phyloP scores from a whole-genome alignment of 2,113 vertebrate species.

The Phylloscopus trochilus region DNA sequence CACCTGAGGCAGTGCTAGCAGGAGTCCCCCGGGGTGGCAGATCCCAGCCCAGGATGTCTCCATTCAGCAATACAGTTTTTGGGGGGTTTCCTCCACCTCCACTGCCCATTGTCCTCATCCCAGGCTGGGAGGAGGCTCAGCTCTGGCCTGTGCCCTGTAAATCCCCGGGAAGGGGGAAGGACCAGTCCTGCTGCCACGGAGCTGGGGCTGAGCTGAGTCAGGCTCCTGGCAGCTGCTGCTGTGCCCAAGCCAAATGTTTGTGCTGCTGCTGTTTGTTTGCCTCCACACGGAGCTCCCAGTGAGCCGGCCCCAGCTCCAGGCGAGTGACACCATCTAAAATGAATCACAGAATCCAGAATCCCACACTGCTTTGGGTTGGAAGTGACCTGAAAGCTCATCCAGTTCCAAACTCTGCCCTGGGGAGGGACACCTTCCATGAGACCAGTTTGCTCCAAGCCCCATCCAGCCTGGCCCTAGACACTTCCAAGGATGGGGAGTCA shows the following conservation, averaged over 20 bases:
- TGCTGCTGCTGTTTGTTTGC: neutral
- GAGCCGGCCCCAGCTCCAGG: fast-evolving
- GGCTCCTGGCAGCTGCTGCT: neutral
- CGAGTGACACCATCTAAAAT: neutral
- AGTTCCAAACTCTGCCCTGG: neutral
- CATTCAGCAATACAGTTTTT: neutral
- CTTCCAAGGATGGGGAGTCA: neutral
- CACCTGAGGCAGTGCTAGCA: neutral
- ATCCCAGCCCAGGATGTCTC: neutral
- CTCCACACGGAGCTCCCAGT: neutral
- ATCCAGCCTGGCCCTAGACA: neutral
- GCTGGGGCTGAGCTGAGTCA: neutral
- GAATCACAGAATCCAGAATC: neutral
- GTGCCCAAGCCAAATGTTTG: neutral
- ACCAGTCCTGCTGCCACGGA: fast-evolving
- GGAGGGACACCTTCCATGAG: neutral
- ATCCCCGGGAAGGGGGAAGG: neutral
- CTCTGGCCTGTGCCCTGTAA: neutral
- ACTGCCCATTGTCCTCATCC: fast-evolving
- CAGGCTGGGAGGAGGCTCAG: neutral
- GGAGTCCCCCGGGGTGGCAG: neutral
- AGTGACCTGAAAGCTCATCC: neutral
- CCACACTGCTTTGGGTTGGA: neutral
- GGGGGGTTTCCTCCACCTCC: neutral
- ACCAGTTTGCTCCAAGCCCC: neutral